Evolutionary conservation across 2,113 vertebrate genomes (phyloP), one percentile per base, ranked within the genome.

Genomic region (Alethe castanea): DNA sequence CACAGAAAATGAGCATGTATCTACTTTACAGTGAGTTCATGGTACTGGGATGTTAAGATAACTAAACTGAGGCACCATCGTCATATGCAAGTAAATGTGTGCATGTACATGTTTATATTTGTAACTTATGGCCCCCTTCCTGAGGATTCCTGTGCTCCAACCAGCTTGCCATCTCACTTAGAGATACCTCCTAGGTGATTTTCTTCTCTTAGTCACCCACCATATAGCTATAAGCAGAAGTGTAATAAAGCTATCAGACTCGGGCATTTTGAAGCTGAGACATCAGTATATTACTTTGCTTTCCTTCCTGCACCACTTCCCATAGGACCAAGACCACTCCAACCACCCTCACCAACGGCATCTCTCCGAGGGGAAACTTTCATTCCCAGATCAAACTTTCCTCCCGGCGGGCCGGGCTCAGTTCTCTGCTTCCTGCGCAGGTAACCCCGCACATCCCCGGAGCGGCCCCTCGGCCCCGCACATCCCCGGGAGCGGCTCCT

Each of bases 51-150:
- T n/a, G 33, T 54, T 62, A 13, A 33, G 17, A 12, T n/a, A 69
- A n/a, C 3, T 35, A 6, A 81, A 69, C 12, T 4, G 20, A 79
- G 24, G 26, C 53, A 70, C 14, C 8, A 25, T 38, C 15, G 31
- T 19, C 40, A 8, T 1, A 20, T 0, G 4, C 8, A 47, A 38
- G 12, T 19, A 35, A 45, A 60, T 0, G 0, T 1, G 5, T 1
- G 11, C 6, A 1, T 1, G 4, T 1, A 19, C 2, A 1, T 2
- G 4, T 26, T 44, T 29, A 8, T 12, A 28, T 7, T 52, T 31
- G 8, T 31, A 23, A 72, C 6, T 62, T 33, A 13, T 0, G 0
- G 38, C 16, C 53, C 73, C 12, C 24, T 52, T 54, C 19, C 18
- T 23, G 47, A 47, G 47, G 22, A 47, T 23, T 67, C 28, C n/a